Base-by-base conservation (phyloP, 1,140 invertebrate species). In the Ectropis grisescens region DNA sequence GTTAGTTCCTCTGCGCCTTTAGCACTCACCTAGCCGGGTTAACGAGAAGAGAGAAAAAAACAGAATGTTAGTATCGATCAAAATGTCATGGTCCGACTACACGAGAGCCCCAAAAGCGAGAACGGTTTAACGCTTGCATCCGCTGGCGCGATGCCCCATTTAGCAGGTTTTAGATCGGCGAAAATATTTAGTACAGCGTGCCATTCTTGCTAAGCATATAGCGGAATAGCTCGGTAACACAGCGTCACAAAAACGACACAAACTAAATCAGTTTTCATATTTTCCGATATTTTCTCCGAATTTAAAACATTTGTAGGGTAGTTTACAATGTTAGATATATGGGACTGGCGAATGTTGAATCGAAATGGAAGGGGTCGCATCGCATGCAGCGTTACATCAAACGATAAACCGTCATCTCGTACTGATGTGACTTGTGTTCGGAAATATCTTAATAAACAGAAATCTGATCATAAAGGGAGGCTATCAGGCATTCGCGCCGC, bases 1-100 rank as follows among this genome's bases (percentile, higher is more conserved):
- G 67, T 78, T 78, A 76, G 58, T 71, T 59, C 70, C 62, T 60
- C 75, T 60, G 60, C 72, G 67, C 71, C 75, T 84, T 87, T 87
- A 88, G 86, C 87, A 88, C 87, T 87, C 86, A 87, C 87, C 87
- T 88, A 87, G 79, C 78, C 79, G 66, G 66, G 78, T 81, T 83
- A 82, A 81, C 75, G 72, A 81, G 74, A 79, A 79, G 79, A 82
- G n/a, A 22, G 76, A 82, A 74, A 82, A 81, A 72, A 82, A 83
- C 81, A 83, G 81, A 78, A 83, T 79, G 82, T 83, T 83, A 83
- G 82, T 83, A 80, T 82, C 65, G 76, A 69, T 80, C 74, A 59
- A 80, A 80, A 79, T 81, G 74, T 76, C 71, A 69, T 68, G 71
- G 70, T 65, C 67, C 69, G 62, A 68, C 43, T 62, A 68, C 69